Conservation (phyloP, 2,113 vertebrate genomes). For the Prinia subflava region DNA sequence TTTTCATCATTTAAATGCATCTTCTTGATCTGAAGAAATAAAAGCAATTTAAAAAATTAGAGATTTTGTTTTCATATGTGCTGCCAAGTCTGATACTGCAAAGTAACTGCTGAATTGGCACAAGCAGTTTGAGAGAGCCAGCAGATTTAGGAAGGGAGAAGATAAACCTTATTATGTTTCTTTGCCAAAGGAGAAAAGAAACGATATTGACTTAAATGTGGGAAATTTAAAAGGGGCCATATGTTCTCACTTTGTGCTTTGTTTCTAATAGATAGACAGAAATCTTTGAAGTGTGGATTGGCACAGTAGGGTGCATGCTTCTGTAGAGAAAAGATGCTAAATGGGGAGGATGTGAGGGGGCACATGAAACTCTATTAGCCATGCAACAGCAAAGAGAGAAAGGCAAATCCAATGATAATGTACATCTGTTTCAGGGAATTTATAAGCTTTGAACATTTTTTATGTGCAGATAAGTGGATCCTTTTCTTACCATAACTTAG, state of each 20-base stretch:
- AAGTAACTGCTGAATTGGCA: constrained; percentile 66
- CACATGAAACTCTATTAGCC: constrained; percentile 88
- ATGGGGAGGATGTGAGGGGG: constrained; percentile 83
- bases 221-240: constrained; percentile 87
- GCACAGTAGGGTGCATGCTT: constrained; percentile 90
- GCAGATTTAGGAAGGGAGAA: constrained; percentile 70
- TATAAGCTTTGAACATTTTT: constrained; percentile 99
- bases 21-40: constrained; percentile 49
- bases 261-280: constrained; percentile 90
- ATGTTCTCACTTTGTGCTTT: constrained; percentile 88
- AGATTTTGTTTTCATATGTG: constrained; percentile 51
- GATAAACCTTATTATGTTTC: constrained; percentile 76
- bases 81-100: constrained; percentile 60
- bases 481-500: constrained; percentile 95
- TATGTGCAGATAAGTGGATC: constrained; percentile 94
- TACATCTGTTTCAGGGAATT: constrained; percentile 99
- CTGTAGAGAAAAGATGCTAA: constrained; percentile 90
- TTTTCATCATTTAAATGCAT: constrained; percentile 27
- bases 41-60: constrained; percentile 46
- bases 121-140: constrained; percentile 61
- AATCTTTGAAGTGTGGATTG: constrained; percentile 96
- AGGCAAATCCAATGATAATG: constrained; percentile 97
- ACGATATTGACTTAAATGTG: constrained; percentile 87
- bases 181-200: constrained; percentile 79
- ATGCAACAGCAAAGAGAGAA: constrained; percentile 85